Evolutionary conservation across 2,797 vertebrate species (phyloP), one percentile per base, ranked within the genome.

Genomic region (Neopelma chrysocephalum): DNA sequence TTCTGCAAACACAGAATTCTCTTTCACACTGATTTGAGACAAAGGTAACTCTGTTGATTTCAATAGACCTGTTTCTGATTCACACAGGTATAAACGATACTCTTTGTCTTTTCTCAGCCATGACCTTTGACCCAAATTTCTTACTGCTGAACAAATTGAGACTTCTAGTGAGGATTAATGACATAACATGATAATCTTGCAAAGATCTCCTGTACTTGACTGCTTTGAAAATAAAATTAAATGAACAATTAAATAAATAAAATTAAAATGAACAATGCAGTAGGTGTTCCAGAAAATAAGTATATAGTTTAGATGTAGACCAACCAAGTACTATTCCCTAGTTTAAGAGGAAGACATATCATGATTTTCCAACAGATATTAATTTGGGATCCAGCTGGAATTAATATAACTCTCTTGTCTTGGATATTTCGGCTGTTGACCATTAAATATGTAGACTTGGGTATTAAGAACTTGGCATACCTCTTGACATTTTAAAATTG

Each of bases 71-170:
- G 42, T 82, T 87, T 92, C 42, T 94, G 87, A 93, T 71, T 89
- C 87, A 92, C 87, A 60, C 1, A 43, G 22, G 27, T 91, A 76
- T 86, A 88, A 94, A 89, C 1, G 12, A 90, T 86, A 60, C 27
- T n/a, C 26, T 91, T 87, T 88, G 61, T 86, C 71, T 79, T 90
- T 90, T 77, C 26, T 87, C 56, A 61, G 54, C 69, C 0, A 0
- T 70, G 62, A 15, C 80, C 89, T 92, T 96, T 96, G 87, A 91
- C 88, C 91, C 25, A 17, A 31, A 31, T 68, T 87, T 21, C 62
- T 90, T 90, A 91, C 94, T 94, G 60, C 68, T 84, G 87, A 93
- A 42, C 36, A 82, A 82, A 94, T 8, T 53, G 73, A 96, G 85
- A 81, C 80, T 92, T 82, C 70, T 89, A 11, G 21, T 82, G 85